Percentiles rank a stretch among this genome's conserved stretches.
Conservation (phyloP, 1,140 invertebrate species). For the Manduca sexta region DNA sequence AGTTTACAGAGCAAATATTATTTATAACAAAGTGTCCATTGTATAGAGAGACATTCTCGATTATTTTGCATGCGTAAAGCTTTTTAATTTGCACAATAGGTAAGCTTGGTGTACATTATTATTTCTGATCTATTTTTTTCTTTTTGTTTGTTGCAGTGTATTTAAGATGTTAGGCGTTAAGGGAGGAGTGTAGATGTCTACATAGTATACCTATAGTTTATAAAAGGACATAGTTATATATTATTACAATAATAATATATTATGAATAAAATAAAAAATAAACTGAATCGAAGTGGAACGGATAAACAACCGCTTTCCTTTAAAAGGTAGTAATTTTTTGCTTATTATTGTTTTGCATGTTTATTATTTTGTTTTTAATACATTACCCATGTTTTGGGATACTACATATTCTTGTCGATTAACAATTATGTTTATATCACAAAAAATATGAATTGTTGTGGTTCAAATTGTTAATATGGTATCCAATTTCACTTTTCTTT, state of each 20-base stretch:
- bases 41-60: too few species aligned
- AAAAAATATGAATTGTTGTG: too few species aligned
- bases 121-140: constrained; percentile 27
- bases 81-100: background rate
- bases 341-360: constrained; percentile 34
- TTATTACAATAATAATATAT: constrained; percentile 73
- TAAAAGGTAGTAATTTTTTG: constrained; percentile 48
- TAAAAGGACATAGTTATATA: constrained; percentile 71
- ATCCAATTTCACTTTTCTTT: too few species aligned
- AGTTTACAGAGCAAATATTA: too few species aligned
- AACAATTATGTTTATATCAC: too few species aligned
- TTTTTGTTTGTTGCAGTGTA: constrained; percentile 69
- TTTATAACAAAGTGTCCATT: too few species aligned
- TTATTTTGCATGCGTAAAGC: too few species aligned
- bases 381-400: too few species aligned
- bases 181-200: constrained; percentile 66
- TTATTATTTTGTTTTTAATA: constrained; percentile 1
- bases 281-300: constrained; percentile 56
- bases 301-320: constrained; percentile 56
- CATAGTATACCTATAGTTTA: constrained; percentile 70
- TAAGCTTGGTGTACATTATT: constrained; percentile 12
- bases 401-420: too few species aligned
- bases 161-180: constrained; percentile 69
- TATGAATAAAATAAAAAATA: constrained; percentile 52
- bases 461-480: too few species aligned